phyloP scores from a whole-genome alignment of 2,888 invertebrate species.

The Salticus scenicus region DNA sequence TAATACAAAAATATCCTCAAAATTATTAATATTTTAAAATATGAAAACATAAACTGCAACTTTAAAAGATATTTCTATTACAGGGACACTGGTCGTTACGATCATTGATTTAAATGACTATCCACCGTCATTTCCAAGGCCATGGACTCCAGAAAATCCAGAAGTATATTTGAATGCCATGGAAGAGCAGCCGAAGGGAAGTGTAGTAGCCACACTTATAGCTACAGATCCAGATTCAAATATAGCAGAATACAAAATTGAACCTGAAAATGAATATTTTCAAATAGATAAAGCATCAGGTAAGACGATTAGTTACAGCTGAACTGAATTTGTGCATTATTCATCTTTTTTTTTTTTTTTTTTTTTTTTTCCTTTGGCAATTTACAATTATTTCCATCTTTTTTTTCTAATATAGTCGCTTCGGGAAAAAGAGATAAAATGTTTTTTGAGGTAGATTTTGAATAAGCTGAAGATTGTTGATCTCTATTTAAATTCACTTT shows the following conservation, averaged over 20 bases:
- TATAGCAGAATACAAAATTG: conserved; percentile 84
- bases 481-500: no score
- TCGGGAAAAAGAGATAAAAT: no score
- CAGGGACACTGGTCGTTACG: conserved; percentile 81
- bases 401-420: no score
- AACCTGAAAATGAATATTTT: conserved; percentile 84
- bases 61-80: no score
- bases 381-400: neutral
- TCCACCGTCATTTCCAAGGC: conserved; percentile 81
- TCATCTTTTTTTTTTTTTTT: no score
- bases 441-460: no score
- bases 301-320: conserved; percentile 79
- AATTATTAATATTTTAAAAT: no score
- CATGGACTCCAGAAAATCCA: conserved; percentile 83
- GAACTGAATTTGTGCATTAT: no score
- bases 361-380: neutral
- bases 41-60: no score
- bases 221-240: conserved; percentile 88
- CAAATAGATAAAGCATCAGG: conserved; percentile 88
- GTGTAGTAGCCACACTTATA: conserved; percentile 84
- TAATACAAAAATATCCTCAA: no score
- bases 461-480: no score
- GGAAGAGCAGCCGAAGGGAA: conserved; percentile 89
- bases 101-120: conserved; percentile 81
- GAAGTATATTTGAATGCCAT: conserved; percentile 82